Evolutionary conservation across 2,797 vertebrate genomes (phyloP).

Genomic region (Sphenopsis melanotis): DNA sequence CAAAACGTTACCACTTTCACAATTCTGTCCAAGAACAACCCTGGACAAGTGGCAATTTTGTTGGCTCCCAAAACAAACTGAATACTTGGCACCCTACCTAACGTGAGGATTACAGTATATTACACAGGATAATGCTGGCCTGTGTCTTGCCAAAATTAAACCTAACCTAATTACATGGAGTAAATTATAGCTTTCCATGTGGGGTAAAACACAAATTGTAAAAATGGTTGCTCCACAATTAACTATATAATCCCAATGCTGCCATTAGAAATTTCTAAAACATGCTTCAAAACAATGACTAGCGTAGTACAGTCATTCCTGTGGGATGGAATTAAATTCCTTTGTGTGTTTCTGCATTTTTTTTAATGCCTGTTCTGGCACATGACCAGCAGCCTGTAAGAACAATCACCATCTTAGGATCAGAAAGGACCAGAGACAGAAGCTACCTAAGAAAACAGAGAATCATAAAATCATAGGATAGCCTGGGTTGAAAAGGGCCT

Average conservation of each 20-base stretch:
- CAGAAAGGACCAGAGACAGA: background rate
- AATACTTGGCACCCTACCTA: constrained; percentile 54
- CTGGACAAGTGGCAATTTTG: constrained; percentile 62
- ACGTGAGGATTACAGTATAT: constrained; percentile 51
- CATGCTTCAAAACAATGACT: constrained; percentile 39
- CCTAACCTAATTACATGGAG: constrained; percentile 50
- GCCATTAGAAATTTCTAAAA: constrained; percentile 56
- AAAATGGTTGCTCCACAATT: constrained; percentile 45
- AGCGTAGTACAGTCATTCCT: background rate
- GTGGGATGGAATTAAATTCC: constrained; percentile 11
- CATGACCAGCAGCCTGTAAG: background rate
- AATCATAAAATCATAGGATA: background rate
- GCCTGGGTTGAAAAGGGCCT: background rate
- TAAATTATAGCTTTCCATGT: constrained; percentile 54
- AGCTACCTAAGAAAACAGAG: background rate
- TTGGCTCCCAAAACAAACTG: constrained; percentile 57
- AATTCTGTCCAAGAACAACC: constrained; percentile 52
- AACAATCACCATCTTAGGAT: background rate
- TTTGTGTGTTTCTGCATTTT: background rate
- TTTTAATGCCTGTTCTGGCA: background rate
- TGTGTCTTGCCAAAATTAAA: constrained; percentile 55
- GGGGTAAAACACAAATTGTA: constrained; percentile 53
- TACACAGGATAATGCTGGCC: constrained; percentile 41
- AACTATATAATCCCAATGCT: constrained; percentile 25
- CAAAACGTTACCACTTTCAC: constrained; percentile 35